Evolutionary conservation across 2,888 invertebrate genomes (phyloP), one percentile per base, ranked within the genome.

Genomic region (Drosophila limbata): DNA sequence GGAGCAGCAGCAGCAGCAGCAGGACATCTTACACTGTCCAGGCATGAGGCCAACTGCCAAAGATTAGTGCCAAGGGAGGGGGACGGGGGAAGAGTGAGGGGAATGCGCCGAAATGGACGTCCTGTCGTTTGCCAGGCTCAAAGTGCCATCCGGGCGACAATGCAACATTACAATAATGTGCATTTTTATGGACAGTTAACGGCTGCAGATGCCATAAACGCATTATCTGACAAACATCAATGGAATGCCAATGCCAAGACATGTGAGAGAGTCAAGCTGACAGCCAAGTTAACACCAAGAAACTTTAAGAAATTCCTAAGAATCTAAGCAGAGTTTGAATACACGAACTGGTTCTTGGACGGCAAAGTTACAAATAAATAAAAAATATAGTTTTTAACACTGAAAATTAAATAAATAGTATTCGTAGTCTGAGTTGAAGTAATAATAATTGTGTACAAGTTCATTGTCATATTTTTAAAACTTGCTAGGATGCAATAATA

Each of bases 131-230:
- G 73, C 67, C 73, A n/a, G 68, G 76, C 76, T 75, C 73, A 73
- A 80, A 79, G 71, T 69, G 75, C 74, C 79, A 77, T 79, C 80
- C 74, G 65, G 59, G 59, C 74, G 77, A 83, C 81, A 83, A 73
- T 89, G 90, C 87, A 87, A 81, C 89, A 89, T 86, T 88, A 86
- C 88, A 84, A 79, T 90, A 90, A 87, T 90, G 87, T 90, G 90
- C 87, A 90, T 69, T 87, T 87, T 87, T 87, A 87, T 88, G 90
- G 78, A 73, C 82, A 81, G 87, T 82, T 87, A 90, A 87, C 89
- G 79, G 88, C 85, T 82, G 87, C 81, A 77, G 73, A 69, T 72
- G 59, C 85, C 88, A 89, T 89, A 86, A 88, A 89, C 85, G 85
- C 85, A 86, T 86, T 88, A 89, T 75, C 85, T 72, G 51, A 56